phyloP scores from a whole-genome alignment of 2,113 vertebrate species.

The Alces alces region DNA sequence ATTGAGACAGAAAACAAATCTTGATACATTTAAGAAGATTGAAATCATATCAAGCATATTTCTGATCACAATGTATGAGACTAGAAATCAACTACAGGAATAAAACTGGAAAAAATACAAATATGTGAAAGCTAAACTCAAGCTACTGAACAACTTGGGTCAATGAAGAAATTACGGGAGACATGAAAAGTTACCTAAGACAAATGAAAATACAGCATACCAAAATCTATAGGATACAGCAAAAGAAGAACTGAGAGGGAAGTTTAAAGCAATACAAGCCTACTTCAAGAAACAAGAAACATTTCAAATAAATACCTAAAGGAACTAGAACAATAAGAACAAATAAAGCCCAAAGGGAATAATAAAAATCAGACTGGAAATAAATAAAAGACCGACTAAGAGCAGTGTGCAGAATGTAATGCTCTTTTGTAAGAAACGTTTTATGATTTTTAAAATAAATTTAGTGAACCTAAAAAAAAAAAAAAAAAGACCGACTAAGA shows the following conservation, averaged over 20 bases:
- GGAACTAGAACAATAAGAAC: not conserved
- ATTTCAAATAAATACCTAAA: not conserved
- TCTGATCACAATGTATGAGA: not conserved
- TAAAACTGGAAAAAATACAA: not conserved
- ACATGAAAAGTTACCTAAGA: not conserved
- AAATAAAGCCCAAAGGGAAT: not conserved
- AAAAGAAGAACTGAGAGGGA: not conserved
- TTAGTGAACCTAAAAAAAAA: not conserved
- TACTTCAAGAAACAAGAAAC: not conserved
- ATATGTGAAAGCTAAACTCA: not conserved
- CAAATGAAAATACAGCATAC: not conserved
- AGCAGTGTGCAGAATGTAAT: conserved; percentile 89
- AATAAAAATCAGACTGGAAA: not conserved
- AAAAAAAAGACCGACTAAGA: not conserved
- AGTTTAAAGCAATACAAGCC: not conserved
- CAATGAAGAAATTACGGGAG: not conserved
- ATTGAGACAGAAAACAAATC: not conserved
- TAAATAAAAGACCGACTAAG: conserved; percentile 46
- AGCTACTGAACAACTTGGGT: not conserved
- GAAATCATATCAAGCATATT: not conserved
- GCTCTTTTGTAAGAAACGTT: conserved; percentile 84
- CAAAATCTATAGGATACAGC: not conserved
- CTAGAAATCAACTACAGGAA: not conserved
- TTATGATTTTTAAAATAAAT: conserved; percentile 76
- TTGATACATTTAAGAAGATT: not conserved